Percentiles rank a stretch among this genome's conserved stretches.
These are phyloP conservation scores for Echinops telfairi DNA, from an alignment of 2,113 vertebrate genomes.

Conservation along the genomic window DNA sequence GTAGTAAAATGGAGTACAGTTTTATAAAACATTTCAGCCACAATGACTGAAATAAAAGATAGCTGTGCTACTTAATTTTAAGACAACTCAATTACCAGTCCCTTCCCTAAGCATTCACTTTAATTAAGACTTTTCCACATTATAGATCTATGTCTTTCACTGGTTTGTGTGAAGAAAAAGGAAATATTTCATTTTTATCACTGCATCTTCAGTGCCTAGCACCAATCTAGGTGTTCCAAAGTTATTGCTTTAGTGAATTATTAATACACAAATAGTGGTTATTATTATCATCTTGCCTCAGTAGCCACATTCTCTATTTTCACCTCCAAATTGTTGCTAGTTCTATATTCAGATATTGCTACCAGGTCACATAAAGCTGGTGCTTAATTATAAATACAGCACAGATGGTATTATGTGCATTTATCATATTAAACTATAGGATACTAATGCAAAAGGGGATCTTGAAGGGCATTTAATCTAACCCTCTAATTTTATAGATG, in stretches of 20 bases:
- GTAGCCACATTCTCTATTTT: background rate
- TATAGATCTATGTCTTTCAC: conserved; percentile 39
- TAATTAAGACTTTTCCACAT: conserved; percentile 48
- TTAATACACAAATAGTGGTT: conserved; percentile 17
- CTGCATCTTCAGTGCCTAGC: background rate
- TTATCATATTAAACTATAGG: conserved; percentile 40
- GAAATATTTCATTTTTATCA: conserved; percentile 40
- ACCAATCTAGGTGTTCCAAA: background rate
- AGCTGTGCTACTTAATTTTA: conserved; percentile 40
- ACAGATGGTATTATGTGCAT: background rate
- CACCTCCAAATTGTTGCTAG: conserved; percentile 11
- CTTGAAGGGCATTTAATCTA: conserved; percentile 45
- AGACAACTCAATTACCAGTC: conserved; percentile 57
- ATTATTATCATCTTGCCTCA: background rate
- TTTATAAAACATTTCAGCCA: conserved; percentile 57
- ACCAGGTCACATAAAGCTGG: background rate
- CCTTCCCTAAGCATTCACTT: conserved; percentile 8
- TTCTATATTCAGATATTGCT: background rate
- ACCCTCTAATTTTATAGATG: conserved; percentile 36
- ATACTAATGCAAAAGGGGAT: conserved; percentile 47
- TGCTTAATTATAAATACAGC: conserved; percentile 29
- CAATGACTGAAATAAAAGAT: conserved; percentile 68
- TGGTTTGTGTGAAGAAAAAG: conserved; percentile 36
- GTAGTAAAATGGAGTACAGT: conserved; percentile 42
- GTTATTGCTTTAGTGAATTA: conserved; percentile 42